Base-by-base conservation (phyloP, 2,888 invertebrate genomes). In the Myathropa florea region DNA sequence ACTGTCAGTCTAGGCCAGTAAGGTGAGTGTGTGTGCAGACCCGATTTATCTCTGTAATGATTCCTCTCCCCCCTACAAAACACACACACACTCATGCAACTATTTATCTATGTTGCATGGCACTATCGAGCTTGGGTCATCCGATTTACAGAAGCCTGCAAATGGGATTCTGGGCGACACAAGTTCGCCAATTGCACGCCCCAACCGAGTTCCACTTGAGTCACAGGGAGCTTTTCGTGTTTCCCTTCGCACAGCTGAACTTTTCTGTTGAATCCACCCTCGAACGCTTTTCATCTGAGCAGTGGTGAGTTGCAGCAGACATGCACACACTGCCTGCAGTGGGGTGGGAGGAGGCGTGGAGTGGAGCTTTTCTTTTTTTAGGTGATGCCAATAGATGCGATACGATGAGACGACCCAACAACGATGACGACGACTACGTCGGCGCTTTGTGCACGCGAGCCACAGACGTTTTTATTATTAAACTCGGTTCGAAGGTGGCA, bases 381-480 rank as follows among this genome's bases (percentile, higher is more conserved):
- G 59, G 55, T 33, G 81, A 64, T 78, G 68, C 53, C 59, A 68
- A 68, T 64, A 68, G 68, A 85, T 84, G 76, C 55, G 76, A 80
- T 65, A 61, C 75, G 70, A 76, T 81, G 72, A 77, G 61, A 68
- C 67, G 30, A 33, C 63, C 28, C 68, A 55, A 33, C 57, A 30
- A 36, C 77, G 78, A 78, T 26, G 65, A 80, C 71, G 26, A 60
- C 59, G 26, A 83, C 72, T 76, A 72, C 77, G 86, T 78, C 86
- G 83, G 86, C 78, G 86, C 86, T 86, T 78, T 86, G 75, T 86
- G 61, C 78, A 86, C 70, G 70, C 70, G 70, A 83, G 83, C 83
- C 46, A 78, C 82, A 86, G 86, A 86, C 86, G 73, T 46, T 86
- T 82, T 83, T 83, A 83, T 86, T 83, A 71, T 75, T 78, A 77